These are phyloP conservation scores for Smittia aterrima DNA, from an alignment of 2,888 invertebrate genomes.

Conservation along the genomic window DNA sequence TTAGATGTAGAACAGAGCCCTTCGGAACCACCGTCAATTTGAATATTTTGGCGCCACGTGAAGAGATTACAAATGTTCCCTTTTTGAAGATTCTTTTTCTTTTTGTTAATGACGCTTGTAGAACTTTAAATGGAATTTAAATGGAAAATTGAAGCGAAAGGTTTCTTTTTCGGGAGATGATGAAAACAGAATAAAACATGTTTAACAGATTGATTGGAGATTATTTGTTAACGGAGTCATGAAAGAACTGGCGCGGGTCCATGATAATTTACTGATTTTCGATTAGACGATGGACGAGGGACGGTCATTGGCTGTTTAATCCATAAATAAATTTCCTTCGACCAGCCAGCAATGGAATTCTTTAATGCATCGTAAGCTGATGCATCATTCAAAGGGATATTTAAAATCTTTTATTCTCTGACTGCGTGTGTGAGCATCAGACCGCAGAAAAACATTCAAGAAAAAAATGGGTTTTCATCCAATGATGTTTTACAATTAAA, in stretches of 20 bases:
- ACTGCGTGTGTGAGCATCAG: no score
- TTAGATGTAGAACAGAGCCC: no score
- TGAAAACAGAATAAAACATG: conserved; percentile 25
- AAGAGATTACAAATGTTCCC: background rate
- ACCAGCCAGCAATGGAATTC: no score
- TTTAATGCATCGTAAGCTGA: no score
- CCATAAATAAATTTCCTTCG: conserved; percentile 32
- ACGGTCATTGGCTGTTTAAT: conserved; percentile 31
- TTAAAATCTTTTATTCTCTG: no score
- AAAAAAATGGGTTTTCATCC: no score
- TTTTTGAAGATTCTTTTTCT: background rate
- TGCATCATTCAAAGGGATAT: no score
- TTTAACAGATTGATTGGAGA: conserved; percentile 37
- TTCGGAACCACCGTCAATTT: background rate
- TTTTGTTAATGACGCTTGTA: conserved; percentile 16
- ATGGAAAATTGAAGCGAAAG: conserved; percentile 37
- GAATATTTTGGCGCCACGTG: conserved; percentile 36
- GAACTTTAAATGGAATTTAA: conserved; percentile 31
- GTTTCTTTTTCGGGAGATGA: background rate
- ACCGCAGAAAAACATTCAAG: no score
- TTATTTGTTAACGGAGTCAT: background rate
- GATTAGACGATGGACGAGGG: background rate
- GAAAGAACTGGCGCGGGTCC: background rate
- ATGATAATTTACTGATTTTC: background rate
- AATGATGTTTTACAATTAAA: no score